These are phyloP conservation scores for Mesembrinibis cayennensis DNA, from an alignment of 2,113 vertebrate species.

Conservation along the genomic window DNA sequence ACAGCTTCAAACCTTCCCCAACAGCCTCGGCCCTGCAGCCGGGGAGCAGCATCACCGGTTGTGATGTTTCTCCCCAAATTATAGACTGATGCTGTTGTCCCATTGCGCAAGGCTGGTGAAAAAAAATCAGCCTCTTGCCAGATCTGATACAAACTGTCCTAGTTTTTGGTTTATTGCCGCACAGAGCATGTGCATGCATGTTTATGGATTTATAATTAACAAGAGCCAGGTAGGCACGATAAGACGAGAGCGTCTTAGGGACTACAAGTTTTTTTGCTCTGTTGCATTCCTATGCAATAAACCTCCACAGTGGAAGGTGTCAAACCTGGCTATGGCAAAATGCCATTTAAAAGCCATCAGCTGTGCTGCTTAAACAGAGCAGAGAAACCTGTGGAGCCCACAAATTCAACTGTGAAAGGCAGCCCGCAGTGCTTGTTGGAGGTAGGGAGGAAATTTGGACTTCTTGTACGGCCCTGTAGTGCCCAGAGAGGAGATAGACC, in stretches of 20 bases:
- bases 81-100: neutral
- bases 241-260: neutral
- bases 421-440: neutral
- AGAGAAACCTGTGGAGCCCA: neutral
- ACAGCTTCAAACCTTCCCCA: neutral
- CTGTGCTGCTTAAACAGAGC: neutral
- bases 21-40: neutral
- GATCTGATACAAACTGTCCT: constrained; percentile 59
- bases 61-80: constrained; percentile 27
- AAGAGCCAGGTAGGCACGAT: neutral
- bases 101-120: neutral
- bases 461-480: neutral
- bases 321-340: neutral
- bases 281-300: neutral
- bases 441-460: neutral
- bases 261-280: neutral
- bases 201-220: constrained; percentile 47
- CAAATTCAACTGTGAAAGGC: neutral
- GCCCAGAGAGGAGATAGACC: neutral
- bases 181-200: neutral
- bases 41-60: neutral
- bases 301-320: neutral
- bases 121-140: constrained; percentile 24
- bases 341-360: neutral
- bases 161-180: constrained; percentile 49